Conservation (phyloP, 2,888 invertebrate species). For the Tribolium freemani region DNA sequence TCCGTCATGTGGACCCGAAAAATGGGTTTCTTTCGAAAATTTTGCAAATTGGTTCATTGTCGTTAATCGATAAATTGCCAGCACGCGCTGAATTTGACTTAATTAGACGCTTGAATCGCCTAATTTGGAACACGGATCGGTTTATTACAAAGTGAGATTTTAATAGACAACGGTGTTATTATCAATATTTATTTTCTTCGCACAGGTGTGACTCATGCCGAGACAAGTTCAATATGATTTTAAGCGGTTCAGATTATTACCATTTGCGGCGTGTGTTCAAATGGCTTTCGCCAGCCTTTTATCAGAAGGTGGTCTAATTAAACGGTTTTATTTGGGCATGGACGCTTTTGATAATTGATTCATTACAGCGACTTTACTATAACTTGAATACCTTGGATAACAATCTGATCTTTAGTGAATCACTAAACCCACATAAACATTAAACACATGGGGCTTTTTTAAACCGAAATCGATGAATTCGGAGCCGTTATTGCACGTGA, state of each 20-base stretch:
- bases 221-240: conserved; percentile 40
- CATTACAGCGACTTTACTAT: background rate
- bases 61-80: conserved; percentile 1
- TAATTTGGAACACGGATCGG: conserved; percentile 17
- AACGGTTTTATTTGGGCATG: conserved; percentile 5
- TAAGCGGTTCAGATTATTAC: conserved; percentile 31
- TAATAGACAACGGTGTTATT: conserved; percentile 2
- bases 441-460: conserved; percentile 49
- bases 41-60: conserved; percentile 13
- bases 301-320: background rate
- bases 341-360: background rate
- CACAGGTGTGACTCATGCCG: conserved; percentile 45
- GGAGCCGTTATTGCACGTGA: conserved; percentile 20
- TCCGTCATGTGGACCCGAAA: conserved; percentile 48
- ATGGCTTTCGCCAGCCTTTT: background rate
- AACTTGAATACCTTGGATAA: conserved; percentile 43
- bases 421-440: conserved; percentile 49
- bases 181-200: conserved; percentile 28
- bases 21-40: conserved; percentile 8
- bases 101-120: conserved; percentile 23
- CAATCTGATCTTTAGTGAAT: conserved; percentile 45
- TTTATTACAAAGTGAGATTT: background rate
- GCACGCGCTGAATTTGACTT: background rate
- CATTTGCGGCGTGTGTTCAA: conserved; percentile 24
- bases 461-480: conserved; percentile 27